Conservation (phyloP, 2,888 invertebrate genomes). For the Cryptocephalus primarius region DNA sequence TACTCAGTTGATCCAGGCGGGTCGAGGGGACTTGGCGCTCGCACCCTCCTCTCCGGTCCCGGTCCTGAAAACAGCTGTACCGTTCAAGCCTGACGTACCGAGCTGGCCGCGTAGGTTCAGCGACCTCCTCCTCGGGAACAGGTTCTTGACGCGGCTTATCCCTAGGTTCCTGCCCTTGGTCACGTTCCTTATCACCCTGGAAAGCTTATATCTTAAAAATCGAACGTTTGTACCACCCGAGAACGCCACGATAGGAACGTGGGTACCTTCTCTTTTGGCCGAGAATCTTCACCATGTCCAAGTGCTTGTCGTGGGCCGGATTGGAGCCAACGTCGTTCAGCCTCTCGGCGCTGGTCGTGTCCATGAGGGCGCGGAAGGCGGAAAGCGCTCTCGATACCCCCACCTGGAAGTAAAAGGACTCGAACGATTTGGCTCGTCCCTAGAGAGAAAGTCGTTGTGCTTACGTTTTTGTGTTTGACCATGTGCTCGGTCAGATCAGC, state of each 20-base stretch:
- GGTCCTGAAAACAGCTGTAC: no score
- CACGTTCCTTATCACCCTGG: conserved; percentile 27
- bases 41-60: no score
- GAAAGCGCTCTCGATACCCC: conserved; percentile 67
- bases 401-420: conserved; percentile 23
- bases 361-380: conserved; percentile 53
- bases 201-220: conserved; percentile 16
- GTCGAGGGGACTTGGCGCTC: no score
- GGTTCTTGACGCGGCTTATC: conserved; percentile 25
- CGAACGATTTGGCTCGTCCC: no score
- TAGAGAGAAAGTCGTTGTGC: conserved; percentile 1
- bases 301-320: conserved; percentile 50
- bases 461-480: conserved; percentile 60
- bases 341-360: conserved; percentile 27
- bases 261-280: conserved; percentile 21
- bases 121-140: conserved; percentile 21
- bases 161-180: conserved; percentile 32
- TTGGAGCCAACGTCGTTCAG: conserved; percentile 50
- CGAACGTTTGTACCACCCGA: no score
- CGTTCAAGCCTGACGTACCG: no score
- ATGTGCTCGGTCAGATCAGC: conserved; percentile 84
- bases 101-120: not conserved
- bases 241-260: no score
- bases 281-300: conserved; percentile 37
- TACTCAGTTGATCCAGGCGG: no score